A percentile compares a stretch with the other conserved stretches of the same genome.
Evolutionary conservation across 2,888 invertebrate species (phyloP).

Genomic region (Epirrhoe tristata): DNA sequence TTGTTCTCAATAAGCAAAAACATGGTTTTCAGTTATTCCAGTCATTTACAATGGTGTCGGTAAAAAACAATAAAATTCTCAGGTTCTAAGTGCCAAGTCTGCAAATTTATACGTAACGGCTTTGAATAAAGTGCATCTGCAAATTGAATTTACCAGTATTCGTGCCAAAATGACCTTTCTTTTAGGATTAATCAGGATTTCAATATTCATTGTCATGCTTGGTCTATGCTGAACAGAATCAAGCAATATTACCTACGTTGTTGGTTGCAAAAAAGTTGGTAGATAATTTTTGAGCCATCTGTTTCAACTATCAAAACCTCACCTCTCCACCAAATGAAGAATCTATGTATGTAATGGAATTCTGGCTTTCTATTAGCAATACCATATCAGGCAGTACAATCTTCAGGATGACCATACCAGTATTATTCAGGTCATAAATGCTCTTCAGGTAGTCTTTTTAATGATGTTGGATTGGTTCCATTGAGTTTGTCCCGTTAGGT

Average conservation of each 20-base stretch:
- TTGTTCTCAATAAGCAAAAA: conserved; percentile 4
- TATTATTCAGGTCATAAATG: conserved; percentile 4
- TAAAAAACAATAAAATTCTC: conserved; percentile 22
- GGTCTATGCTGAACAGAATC: background rate
- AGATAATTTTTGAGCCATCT: background rate
- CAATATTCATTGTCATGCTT: background rate
- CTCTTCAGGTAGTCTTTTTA: conserved; percentile 23
- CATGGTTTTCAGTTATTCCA: background rate
- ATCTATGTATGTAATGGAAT: background rate
- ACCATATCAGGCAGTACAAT: conserved; percentile 11
- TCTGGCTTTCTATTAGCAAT: background rate
- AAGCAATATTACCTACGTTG: background rate
- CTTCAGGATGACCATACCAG: conserved; percentile 11
- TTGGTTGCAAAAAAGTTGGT: background rate
- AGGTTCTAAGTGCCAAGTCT: conserved; percentile 30
- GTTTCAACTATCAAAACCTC: conserved; percentile 6
- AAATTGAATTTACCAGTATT: conserved; percentile 36
- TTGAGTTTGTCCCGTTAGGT: conserved; percentile 55
- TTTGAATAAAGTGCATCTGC: conserved; percentile 35
- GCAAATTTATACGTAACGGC: conserved; percentile 40
- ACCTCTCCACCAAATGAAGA: conserved; percentile 2
- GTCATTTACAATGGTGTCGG: background rate
- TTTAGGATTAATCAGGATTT: conserved; percentile 10
- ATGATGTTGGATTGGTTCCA: conserved; percentile 43
- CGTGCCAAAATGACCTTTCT: conserved; percentile 34